Base-by-base conservation (phyloP, 92 coral and sea anemone species). In the Micromussa lordhowensis region DNA sequence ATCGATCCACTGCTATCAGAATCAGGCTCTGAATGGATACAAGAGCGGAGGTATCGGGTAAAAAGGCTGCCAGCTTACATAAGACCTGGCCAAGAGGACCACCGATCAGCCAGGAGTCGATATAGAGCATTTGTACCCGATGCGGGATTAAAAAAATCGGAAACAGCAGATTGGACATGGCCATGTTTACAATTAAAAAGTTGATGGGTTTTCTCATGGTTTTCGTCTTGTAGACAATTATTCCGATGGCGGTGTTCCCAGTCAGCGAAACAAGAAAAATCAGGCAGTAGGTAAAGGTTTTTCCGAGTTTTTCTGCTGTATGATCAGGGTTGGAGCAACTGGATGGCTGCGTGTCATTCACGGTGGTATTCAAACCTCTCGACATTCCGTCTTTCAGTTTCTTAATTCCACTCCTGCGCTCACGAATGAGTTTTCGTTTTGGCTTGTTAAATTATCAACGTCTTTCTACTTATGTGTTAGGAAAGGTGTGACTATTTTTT, bases 151-250 rank as follows among this genome's bases (percentile, higher is more conserved):
- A 44, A 13, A 44, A 8, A 44, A 44, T 44, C 12, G 13, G 12
- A 44, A 8, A 7, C 49, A 77, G 24, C 59, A 49, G 81, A 44
- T 44, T 35, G 57, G 81, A 77, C 35, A 77, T 77, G 77, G 48
- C 77, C 77, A 72, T 72, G n/a, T 72, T 72, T 32, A 72, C 77
- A 4, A 72, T 31, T 31, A 72, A 72, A 34, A 30, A 72, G 77
- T 77, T 49, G 13, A n/a, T 77, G 6, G 81, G 81, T 16, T 77
- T 77, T 49, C 81, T 51, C 24, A 51, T 40, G 30, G 81, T 48
- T 77, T 51, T 44, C 22, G 38, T 44, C 35, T 49, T 77, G 61
- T 77, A 51, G 61, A 77, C 81, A 77, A 77, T 77, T n/a, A 51
- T 16, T 26, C 53, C 81, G n/a, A 77, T 77, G 36, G n/a, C 14